Conservation (phyloP, 2,797 vertebrate species). For the Brachyalestes nurse region DNA sequence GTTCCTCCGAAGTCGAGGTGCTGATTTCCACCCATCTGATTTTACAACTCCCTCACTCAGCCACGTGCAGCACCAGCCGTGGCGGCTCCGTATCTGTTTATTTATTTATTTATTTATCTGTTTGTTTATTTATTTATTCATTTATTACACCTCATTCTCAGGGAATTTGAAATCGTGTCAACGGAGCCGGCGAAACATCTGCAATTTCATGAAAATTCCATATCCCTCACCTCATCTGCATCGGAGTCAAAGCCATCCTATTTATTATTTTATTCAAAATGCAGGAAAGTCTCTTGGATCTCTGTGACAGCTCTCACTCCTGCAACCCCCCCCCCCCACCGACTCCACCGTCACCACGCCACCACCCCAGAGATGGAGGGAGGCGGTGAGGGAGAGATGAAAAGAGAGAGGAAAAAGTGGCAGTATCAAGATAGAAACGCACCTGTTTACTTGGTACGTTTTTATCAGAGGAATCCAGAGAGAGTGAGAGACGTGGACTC, state of each 20-base stretch:
- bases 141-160: constrained; percentile 43
- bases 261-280: constrained; percentile 58
- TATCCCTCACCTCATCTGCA: constrained; percentile 42
- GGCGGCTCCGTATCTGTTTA: neutral
- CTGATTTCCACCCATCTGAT: constrained; percentile 32
- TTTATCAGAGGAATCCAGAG: constrained; percentile 40
- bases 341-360: neutral
- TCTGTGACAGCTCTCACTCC: constrained; percentile 49
- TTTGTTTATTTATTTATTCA: constrained; percentile 21
- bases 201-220: constrained; percentile 37
- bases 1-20: constrained; percentile 10
- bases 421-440: constrained; percentile 32
- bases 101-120: neutral
- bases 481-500: constrained; percentile 15
- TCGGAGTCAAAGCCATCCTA: constrained; percentile 47
- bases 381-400: constrained; percentile 28
- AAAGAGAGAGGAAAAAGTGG: constrained; percentile 34
- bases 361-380: constrained; percentile 21
- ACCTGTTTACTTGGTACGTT: constrained; percentile 50
- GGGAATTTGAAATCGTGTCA: constrained; percentile 45
- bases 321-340: neutral
- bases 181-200: constrained; percentile 28
- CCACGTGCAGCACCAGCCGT: neutral
- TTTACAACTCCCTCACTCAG: constrained; percentile 35
- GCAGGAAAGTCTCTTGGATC: constrained; percentile 47